Percentiles rank a stretch among this genome's conserved stretches.
Evolutionary conservation across 2,797 vertebrate species (phyloP).

Genomic region (Triplophysa yarkandensis): DNA sequence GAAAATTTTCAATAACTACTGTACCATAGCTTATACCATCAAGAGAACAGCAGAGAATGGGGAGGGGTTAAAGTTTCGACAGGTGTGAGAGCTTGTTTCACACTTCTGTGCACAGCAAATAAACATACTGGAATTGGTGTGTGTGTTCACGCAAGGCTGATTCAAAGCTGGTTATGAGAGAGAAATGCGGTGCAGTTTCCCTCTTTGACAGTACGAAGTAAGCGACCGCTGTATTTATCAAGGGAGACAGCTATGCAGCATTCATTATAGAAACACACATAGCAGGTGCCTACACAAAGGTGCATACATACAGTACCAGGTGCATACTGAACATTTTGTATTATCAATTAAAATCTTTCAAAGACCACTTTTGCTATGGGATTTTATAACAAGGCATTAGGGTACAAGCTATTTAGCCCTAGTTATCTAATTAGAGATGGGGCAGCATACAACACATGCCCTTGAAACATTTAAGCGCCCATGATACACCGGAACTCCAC

Average conservation of each 20-base stretch:
- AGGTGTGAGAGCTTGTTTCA: conserved; percentile 71
- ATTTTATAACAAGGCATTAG: background rate
- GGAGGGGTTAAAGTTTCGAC: conserved; percentile 47
- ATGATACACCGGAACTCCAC: background rate
- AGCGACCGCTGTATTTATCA: conserved; percentile 36
- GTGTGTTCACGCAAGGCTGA: conserved; percentile 27
- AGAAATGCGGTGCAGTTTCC: conserved; percentile 41
- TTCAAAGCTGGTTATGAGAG: conserved; percentile 46
- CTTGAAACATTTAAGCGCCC: background rate
- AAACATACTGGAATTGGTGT: conserved; percentile 53
- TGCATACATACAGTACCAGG: conserved; percentile 4
- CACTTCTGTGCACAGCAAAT: conserved; percentile 67
- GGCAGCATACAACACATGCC: background rate
- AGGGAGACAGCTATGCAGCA: conserved; percentile 30
- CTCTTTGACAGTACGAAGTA: conserved; percentile 39
- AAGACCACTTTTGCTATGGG: background rate
- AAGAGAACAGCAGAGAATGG: conserved; percentile 47
- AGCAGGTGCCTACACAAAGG: conserved; percentile 42
- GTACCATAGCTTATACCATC: conserved; percentile 40
- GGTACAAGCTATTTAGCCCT: background rate
- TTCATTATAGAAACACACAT: conserved; percentile 10
- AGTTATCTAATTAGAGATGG: background rate
- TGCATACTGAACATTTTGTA: conserved; percentile 36
- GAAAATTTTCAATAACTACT: conserved; percentile 30
- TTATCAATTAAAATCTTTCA: background rate